Evolutionary conservation across 2,888 invertebrate species (phyloP).

Genomic region (Drosophila tanythrix): DNA sequence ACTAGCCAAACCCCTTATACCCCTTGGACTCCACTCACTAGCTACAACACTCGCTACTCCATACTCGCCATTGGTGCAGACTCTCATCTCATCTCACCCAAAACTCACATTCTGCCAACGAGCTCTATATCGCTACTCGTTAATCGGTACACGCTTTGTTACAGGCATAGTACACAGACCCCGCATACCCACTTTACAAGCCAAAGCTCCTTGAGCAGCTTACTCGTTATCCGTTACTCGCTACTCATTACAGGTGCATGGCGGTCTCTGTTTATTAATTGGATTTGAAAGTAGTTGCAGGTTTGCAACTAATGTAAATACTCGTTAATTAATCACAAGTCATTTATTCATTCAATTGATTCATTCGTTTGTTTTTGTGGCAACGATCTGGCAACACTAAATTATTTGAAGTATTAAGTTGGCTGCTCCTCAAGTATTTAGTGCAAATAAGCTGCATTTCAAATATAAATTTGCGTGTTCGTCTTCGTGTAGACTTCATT

Average conservation of each 20-base stretch:
- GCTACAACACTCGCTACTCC: background rate
- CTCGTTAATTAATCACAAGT: background rate
- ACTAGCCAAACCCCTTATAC: background rate
- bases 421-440: constrained; percentile 11
- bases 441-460: background rate
- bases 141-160: constrained; percentile 14
- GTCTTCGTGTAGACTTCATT: background rate
- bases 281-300: background rate
- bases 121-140: background rate
- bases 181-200: background rate
- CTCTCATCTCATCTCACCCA: background rate
- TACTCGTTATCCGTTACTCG: background rate
- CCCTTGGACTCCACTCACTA: background rate
- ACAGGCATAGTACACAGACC: background rate
- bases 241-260: background rate
- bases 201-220: background rate
- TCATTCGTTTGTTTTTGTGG: background rate
- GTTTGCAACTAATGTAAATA: background rate
- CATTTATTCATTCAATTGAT: background rate
- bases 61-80: background rate
- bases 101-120: background rate
- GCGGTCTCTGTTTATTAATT: background rate
- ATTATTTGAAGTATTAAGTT: constrained; percentile 14
- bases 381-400: constrained; percentile 37
- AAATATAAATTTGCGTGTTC: background rate